Percentiles rank a stretch among this genome's conserved stretches.
These are phyloP conservation scores for Leptopilina clavipes DNA, from an alignment of 1,140 invertebrate genomes.

Conservation along the genomic window DNA sequence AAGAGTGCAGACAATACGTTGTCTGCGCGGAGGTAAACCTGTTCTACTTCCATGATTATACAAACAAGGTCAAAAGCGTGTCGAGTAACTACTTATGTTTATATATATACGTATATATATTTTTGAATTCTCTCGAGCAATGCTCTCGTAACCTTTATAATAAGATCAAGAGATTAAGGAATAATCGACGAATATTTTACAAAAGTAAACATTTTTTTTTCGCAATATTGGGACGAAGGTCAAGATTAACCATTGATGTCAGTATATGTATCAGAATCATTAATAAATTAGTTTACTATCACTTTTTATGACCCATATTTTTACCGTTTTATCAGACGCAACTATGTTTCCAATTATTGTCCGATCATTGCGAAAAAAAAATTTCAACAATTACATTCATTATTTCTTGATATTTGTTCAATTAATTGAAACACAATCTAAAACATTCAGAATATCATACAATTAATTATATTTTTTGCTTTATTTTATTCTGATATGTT, in stretches of 20 bases:
- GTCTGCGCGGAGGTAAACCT: not conserved
- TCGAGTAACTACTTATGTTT: not conserved
- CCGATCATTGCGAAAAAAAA: not conserved
- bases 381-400: not conserved
- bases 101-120: not conserved
- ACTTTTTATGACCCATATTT: not conserved
- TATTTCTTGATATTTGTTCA: not conserved
- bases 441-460: no score
- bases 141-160: conserved; percentile 23
- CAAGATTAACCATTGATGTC: conserved; percentile 8
- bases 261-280: not conserved
- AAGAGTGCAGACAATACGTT: not conserved
- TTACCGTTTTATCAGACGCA: not conserved
- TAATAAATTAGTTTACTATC: conserved; percentile 22
- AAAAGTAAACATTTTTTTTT: conserved; percentile 16
- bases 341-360: not conserved
- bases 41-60: conserved; percentile 20
- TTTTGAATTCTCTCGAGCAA: conserved; percentile 8
- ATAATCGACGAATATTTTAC: not conserved
- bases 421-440: no score
- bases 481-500: no score
- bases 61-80: conserved; percentile 5
- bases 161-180: conserved; percentile 7
- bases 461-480: no score
- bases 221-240: not conserved